A percentile compares a stretch with the other conserved stretches of the same genome.
Conservation (phyloP, 1,140 invertebrate species). For the Meloidogyne hapla region DNA sequence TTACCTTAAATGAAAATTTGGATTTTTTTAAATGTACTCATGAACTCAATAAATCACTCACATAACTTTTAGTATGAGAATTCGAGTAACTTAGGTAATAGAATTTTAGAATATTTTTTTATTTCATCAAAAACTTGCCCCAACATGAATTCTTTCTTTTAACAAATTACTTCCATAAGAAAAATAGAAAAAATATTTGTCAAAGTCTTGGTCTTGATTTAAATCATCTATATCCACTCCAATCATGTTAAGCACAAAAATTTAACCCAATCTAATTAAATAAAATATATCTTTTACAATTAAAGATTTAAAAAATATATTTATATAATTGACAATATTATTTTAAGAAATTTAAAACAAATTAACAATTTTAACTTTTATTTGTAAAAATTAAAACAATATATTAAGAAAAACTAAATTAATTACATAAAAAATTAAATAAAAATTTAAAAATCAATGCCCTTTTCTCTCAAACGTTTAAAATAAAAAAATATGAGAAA, state of each 20-base stretch:
- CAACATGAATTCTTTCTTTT: constrained; percentile 54
- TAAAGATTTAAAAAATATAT: not conserved
- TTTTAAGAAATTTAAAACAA: no score
- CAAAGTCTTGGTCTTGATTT: no score
- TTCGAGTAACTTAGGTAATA: no score
- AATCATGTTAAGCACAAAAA: constrained; percentile 11
- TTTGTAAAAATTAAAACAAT: no score
- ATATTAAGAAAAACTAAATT: no score
- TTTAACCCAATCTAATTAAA: not conserved
- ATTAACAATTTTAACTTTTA: constrained; percentile 7
- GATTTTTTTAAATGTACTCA: no score
- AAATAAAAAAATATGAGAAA: not conserved
- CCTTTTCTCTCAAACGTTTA: not conserved
- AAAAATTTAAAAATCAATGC: not conserved
- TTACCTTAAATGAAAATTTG: constrained; percentile 30
- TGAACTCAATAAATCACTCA: no score
- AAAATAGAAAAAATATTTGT: constrained; percentile 48
- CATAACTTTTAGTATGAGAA: no score
- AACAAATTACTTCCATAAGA: constrained; percentile 52
- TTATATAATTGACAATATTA: not conserved
- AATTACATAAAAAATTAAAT: not conserved
- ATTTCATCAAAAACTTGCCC: constrained; percentile 31
- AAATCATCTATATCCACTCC: not conserved
- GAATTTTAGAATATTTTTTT: not conserved
- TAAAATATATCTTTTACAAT: not conserved